A percentile compares a stretch with the other conserved stretches of the same genome.
Conservation (phyloP, 35 echinoderm and acorn worm species). For the Ophiothrix spiculata region DNA sequence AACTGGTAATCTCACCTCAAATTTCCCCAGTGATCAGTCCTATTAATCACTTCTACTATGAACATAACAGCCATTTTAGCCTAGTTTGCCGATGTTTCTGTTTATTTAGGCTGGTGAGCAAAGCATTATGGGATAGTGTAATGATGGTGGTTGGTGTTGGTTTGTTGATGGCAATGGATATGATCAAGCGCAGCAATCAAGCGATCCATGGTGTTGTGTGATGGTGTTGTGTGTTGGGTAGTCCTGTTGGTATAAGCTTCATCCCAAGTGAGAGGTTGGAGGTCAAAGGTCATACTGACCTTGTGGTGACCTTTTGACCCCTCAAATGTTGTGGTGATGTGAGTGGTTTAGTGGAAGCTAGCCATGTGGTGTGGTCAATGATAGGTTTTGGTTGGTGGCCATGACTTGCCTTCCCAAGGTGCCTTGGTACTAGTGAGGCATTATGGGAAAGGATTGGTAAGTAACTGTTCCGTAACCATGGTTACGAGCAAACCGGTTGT, state of each 20-base stretch:
- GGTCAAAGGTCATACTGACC: neutral
- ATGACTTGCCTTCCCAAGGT: neutral
- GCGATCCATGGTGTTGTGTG: neutral
- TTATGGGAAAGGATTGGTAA: conserved; percentile 8
- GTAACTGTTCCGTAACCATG: neutral
- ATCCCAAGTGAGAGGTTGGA: neutral
- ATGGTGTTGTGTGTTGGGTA: neutral
- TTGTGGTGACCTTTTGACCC: neutral
- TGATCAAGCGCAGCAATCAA: neutral
- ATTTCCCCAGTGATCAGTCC: too few species aligned
- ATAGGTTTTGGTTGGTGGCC: conserved; percentile 11
- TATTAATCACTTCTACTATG: too few species aligned
- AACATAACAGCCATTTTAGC: neutral
- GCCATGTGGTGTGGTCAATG: neutral
- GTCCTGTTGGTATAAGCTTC: neutral
- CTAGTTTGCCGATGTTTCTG: neutral
- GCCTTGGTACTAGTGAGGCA: neutral
- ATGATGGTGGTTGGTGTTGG: too few species aligned
- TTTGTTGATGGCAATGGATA: too few species aligned
- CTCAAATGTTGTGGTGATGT: neutral
- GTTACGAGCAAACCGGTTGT: too few species aligned
- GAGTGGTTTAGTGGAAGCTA: neutral
- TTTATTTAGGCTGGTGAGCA: neutral
- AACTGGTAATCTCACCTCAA: too few species aligned
- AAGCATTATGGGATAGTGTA: neutral